A percentile compares a stretch with the other conserved stretches of the same genome.
Conservation (phyloP, 2,888 invertebrate species). For the Fragum whitleyi region DNA sequence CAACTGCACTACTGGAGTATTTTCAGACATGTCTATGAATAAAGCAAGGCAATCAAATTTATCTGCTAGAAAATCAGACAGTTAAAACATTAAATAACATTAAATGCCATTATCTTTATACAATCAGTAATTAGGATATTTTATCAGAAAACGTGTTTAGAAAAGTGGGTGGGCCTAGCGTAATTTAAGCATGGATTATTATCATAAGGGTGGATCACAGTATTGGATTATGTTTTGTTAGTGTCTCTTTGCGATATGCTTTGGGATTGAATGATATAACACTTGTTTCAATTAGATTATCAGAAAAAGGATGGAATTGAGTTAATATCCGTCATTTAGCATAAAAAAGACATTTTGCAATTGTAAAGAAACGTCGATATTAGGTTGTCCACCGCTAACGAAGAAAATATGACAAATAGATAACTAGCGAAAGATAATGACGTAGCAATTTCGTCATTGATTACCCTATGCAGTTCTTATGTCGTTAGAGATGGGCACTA, state of each 20-base stretch:
- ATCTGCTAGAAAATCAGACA: slow-evolving; percentile 1
- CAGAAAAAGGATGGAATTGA: too few relatives aligned
- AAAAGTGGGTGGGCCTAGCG: slow-evolving; percentile 22
- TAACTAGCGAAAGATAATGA: too few relatives aligned
- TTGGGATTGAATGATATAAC: slow-evolving; percentile 14
- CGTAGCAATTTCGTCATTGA: too few relatives aligned
- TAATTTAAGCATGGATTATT: slow-evolving; percentile 24
- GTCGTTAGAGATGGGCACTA: too few relatives aligned
- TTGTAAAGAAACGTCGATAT: too few relatives aligned
- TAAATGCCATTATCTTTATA: slow-evolving; percentile 23
- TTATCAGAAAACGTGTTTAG: slow-evolving; percentile 24
- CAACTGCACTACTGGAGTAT: too few relatives aligned
- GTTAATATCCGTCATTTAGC: too few relatives aligned
- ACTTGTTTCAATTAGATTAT: slow-evolving; percentile 3
- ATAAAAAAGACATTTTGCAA: too few relatives aligned
- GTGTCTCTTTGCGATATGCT: slow-evolving; percentile 15
- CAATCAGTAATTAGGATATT: slow-evolving; percentile 21
- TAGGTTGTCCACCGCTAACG: too few relatives aligned
- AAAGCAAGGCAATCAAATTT: background rate
- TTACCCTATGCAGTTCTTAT: too few relatives aligned
- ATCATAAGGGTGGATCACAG: slow-evolving; percentile 22
- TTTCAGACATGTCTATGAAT: too few relatives aligned
- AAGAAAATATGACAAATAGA: too few relatives aligned
- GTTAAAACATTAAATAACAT: slow-evolving; percentile 27
- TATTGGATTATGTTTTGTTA: slow-evolving; percentile 27